phyloP scores from a whole-genome alignment of 53 echinoderm and acorn worm species.

The Mesocentrotus franciscanus region DNA sequence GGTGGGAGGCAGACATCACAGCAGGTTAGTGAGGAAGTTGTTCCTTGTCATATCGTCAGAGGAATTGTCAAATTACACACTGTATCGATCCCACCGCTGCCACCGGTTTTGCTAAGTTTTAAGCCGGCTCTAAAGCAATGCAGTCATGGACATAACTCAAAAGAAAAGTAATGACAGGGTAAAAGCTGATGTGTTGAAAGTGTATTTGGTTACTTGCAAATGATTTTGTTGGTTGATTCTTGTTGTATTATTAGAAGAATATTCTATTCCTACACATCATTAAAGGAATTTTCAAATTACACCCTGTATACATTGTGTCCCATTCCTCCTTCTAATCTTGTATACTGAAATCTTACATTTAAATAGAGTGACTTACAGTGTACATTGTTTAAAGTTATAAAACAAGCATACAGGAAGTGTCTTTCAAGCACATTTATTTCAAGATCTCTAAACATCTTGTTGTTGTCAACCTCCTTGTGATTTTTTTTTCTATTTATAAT shows the following conservation, averaged over 20 bases:
- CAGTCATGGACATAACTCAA: no score
- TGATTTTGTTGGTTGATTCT: no score
- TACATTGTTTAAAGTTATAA: no score
- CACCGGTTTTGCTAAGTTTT: not conserved
- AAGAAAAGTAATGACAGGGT: no score
- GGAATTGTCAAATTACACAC: constrained; percentile 18
- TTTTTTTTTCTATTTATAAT: not conserved
- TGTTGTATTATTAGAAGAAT: no score
- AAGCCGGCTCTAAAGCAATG: no score
- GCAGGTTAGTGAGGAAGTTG: constrained; percentile 48
- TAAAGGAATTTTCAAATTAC: not conserved
- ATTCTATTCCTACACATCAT: not conserved
- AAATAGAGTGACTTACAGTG: no score
- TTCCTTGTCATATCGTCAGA: constrained; percentile 22
- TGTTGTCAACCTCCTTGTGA: not conserved
- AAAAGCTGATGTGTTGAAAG: no score
- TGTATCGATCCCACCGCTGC: not conserved
- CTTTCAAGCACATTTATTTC: not conserved
- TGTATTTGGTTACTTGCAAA: no score
- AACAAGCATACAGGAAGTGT: not conserved
- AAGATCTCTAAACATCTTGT: not conserved
- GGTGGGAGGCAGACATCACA: constrained; percentile 60
- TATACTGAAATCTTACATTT: no score
- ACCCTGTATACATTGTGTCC: not conserved
- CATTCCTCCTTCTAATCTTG: no score